Evolutionary conservation across 2,113 vertebrate genomes (phyloP).

Genomic region (Cyprinodon tularosa): DNA sequence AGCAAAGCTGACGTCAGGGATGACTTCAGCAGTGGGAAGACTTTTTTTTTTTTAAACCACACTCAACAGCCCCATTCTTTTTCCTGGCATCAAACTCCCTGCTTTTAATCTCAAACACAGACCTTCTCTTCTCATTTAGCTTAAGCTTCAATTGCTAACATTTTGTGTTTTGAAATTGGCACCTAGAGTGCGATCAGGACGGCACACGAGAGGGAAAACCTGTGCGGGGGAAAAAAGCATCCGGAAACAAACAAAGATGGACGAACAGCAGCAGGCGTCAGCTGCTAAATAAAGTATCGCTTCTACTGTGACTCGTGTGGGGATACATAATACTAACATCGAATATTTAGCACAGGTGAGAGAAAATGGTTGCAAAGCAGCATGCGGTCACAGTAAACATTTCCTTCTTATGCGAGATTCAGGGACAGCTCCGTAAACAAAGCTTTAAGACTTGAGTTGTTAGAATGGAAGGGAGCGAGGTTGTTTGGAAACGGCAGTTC

Average conservation of each 20-base stretch:
- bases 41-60: conserved; percentile 34
- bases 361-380: conserved; percentile 33
- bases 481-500: background rate
- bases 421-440: background rate
- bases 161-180: conserved; percentile 26
- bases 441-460: conserved; percentile 44
- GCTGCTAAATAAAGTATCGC: conserved; percentile 34
- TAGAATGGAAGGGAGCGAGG: conserved; percentile 3
- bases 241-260: conserved; percentile 39
- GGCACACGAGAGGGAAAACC: conserved; percentile 24
- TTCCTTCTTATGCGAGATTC: background rate
- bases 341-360: conserved; percentile 48
- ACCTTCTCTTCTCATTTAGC: conserved; percentile 1
- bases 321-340: conserved; percentile 37
- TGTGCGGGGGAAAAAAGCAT: conserved; percentile 15
- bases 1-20: conserved; percentile 48
- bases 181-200: conserved; percentile 42
- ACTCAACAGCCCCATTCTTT: conserved; percentile 6
- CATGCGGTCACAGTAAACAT: conserved; percentile 53
- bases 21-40: conserved; percentile 39
- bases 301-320: conserved; percentile 15
- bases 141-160: conserved; percentile 7
- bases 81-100: conserved; percentile 9
- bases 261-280: conserved; percentile 44
- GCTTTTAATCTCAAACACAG: background rate